phyloP scores from a whole-genome alignment of 2,113 vertebrate species.

The Amblyopsis rosae region DNA sequence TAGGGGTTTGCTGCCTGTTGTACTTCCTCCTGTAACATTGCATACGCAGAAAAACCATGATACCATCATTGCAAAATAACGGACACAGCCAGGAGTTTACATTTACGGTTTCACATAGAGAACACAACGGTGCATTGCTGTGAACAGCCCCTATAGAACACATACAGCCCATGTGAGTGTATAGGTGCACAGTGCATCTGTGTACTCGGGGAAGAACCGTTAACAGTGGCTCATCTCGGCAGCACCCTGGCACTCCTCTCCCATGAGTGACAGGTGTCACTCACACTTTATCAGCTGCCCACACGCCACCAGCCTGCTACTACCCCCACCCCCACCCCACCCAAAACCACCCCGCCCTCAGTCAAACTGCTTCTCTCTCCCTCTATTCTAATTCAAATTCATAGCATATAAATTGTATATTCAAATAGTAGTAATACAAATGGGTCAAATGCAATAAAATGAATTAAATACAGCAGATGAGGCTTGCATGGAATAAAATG shows the following conservation, averaged over 20 bases:
- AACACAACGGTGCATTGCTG: too few relatives aligned
- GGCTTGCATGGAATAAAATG: neutral
- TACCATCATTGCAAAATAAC: too few relatives aligned
- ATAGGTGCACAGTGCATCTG: conserved; percentile 23
- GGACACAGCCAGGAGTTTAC: too few relatives aligned
- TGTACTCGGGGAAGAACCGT: conserved; percentile 41
- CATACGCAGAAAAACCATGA: too few relatives aligned
- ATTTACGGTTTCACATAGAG: too few relatives aligned
- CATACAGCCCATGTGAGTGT: conserved; percentile 20
- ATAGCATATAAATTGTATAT: too few relatives aligned
- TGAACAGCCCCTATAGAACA: too few relatives aligned
- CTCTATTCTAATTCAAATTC: conserved; percentile 19
- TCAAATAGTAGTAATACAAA: too few relatives aligned
- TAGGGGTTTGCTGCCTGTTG: neutral
- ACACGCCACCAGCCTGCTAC: conserved; percentile 51
- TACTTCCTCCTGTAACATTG: too few relatives aligned
- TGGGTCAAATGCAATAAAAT: neutral
- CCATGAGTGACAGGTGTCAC: conserved; percentile 69
- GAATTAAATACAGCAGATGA: conserved; percentile 9
- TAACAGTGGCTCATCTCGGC: conserved; percentile 53
- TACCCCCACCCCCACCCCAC: conserved; percentile 17
- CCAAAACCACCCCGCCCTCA: conserved; percentile 31
- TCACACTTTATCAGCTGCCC: conserved; percentile 64
- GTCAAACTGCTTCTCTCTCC: conserved; percentile 5
- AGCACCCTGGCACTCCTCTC: conserved; percentile 45